Percentiles rank a stretch among this genome's conserved stretches.
phyloP scores from a whole-genome alignment of 2,888 invertebrate species.

The Bombyx huttoni region DNA sequence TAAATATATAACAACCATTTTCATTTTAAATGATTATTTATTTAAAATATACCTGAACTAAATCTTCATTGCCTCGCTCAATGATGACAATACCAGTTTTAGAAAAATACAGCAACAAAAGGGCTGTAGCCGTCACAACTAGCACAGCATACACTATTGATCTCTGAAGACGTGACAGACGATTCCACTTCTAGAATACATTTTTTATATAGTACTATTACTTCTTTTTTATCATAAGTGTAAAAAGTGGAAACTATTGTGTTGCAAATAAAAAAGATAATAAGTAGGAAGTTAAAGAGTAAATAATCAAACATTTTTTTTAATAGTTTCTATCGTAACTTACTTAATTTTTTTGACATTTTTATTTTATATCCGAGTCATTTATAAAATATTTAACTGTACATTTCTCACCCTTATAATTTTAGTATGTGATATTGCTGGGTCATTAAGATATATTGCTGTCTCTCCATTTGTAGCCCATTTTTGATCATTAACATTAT shows the following conservation, averaged over 20 bases:
- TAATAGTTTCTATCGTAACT: no score
- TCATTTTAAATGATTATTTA: no score
- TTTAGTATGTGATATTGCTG: constrained; percentile 42
- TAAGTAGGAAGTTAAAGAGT: no score
- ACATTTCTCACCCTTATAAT: constrained; percentile 40
- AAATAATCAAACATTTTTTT: no score
- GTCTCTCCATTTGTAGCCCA: constrained; percentile 24
- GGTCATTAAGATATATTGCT: constrained; percentile 17
- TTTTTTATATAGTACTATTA: no score
- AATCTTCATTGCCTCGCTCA: constrained; percentile 29
- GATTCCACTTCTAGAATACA: constrained; percentile 85
- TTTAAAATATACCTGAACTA: constrained; percentile 20
- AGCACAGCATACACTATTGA: constrained; percentile 79
- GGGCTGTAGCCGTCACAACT: constrained; percentile 69
- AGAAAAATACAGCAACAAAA: constrained; percentile 73
- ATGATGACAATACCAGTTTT: constrained; percentile 19
- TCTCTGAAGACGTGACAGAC: constrained; percentile 85
- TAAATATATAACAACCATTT: no score
- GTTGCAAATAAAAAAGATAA: no score
- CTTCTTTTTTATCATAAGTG: no score
- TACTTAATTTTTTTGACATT: no score
- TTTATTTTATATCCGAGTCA: no score
- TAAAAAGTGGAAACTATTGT: no score
- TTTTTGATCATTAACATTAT: constrained; percentile 10
- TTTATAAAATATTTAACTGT: no score